Evolutionary conservation across 2,113 vertebrate species (phyloP).

Genomic region (Silurus meridionalis): DNA sequence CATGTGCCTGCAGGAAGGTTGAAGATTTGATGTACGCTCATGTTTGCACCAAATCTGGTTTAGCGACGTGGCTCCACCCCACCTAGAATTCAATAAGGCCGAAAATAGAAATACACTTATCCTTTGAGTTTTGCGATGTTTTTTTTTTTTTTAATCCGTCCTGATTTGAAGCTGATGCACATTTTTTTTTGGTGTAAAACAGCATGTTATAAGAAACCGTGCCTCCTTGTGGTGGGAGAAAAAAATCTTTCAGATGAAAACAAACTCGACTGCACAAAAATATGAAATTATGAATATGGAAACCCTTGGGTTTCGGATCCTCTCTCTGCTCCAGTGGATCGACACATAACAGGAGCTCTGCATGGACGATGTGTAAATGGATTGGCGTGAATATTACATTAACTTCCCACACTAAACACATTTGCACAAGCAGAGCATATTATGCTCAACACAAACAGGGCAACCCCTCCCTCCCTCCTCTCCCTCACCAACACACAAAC

Average conservation of each 20-base stretch:
- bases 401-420: slow-evolving; percentile 24
- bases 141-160: background rate
- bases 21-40: slow-evolving; percentile 44
- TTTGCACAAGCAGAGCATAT: slow-evolving; percentile 45
- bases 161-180: background rate
- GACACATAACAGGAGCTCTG: slow-evolving; percentile 7
- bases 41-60: slow-evolving; percentile 41
- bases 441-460: slow-evolving; percentile 27
- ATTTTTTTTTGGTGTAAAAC: slow-evolving; percentile 5
- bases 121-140: background rate
- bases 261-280: background rate
- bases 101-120: slow-evolving; percentile 11
- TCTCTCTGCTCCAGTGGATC: slow-evolving; percentile 2
- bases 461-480: background rate
- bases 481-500: background rate
- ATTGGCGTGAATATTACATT: slow-evolving; percentile 25
- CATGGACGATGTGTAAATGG: slow-evolving; percentile 27
- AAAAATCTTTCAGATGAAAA: background rate
- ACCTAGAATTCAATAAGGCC: slow-evolving; percentile 5
- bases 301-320: background rate
- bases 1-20: slow-evolving; percentile 49
- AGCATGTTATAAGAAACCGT: slow-evolving; percentile 7
- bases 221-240: slow-evolving; percentile 18
- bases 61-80: slow-evolving; percentile 28
- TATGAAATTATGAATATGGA: slow-evolving; percentile 5